Base-by-base conservation (phyloP, 2,888 invertebrate species). In the Thymelicus lineola region DNA sequence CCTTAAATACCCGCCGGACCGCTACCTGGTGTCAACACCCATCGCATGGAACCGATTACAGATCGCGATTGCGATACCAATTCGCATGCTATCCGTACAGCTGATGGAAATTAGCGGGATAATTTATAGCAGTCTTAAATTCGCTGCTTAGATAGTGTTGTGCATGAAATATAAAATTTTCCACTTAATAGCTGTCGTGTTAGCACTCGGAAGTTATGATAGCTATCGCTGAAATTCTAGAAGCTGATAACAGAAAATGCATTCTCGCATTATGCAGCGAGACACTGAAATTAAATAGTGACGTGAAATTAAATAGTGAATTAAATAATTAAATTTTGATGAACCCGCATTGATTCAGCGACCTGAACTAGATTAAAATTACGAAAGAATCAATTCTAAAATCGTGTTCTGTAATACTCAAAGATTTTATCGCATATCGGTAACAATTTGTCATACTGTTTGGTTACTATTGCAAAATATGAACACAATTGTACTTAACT, bases 51-150 rank as follows among this genome's bases (percentile, higher is more conserved):
- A 58, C 62, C 57, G 73, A 73, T 73, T 65, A 71, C 60, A 65
- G 73, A 66, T 70, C 58, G 35, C 64, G 71, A 73, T 73, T 70
- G 73, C 70, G 71, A 69, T 73, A 69, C 59, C 65, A 64, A 67
- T 67, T 57, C 64, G 59, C 64, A 45, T 55, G 65, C 70, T 70
- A 70, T 60, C 65, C 45, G 58, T 59, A 64, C 50, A 48, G 58
- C 70, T 55, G 65, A 60, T 65, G 70, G 65, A 70, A 70, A 70
- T 70, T 70, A 65, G 59, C 64, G 57, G 65, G 64, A 28, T 65
- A 65, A 65, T 45, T 70, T 70, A 70, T 70, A 45, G 55, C 36
- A 60, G 65, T 70, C 64, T 69, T 58, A 62, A 62, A 69, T 69
- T 63, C 46, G 69, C 63, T 69, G 50, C 38, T 68, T 68, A 68